Evolutionary conservation across 1,140 invertebrate species (phyloP), one percentile per base, ranked within the genome.

Genomic region (Zaprionus tsacasi): DNA sequence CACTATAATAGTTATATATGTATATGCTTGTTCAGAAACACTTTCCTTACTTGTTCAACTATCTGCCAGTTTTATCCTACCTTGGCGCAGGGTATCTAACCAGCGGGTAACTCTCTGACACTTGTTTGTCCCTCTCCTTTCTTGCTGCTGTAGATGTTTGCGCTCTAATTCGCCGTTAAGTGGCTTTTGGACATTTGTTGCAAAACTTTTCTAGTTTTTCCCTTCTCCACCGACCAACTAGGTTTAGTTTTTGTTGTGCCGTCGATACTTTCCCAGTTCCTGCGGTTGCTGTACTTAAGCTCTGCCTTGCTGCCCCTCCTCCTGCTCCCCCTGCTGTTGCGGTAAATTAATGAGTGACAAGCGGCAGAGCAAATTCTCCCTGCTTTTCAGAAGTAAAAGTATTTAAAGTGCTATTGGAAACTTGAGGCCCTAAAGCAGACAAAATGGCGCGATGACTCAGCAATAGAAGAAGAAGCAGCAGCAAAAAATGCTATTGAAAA

Each of bases 161-260:
- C 67, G 82, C 82, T 82, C 82, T 87, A 87, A 87, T 87, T 88
- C 83, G 82, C 83, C 72, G 83, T 87, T 87, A 87, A 87, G 82
- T 87, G 82, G 82, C 82, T 87, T 87, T 87, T 82, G 83, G 82
- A 88, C 83, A 88, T 87, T 87, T 87, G 82, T 75, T 82, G 82
- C 70, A 59, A 88, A 87, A 87, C 43, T 87, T 87, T 87, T 68
- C 52, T 45, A 27, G 21, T 13, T 38, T 15, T 36, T 54, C 3
- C 0, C 15, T 17, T 13, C 33, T 8, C 12, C 72, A 48, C 8
- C 61, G 36, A 65, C 38, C 17, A 33, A 52, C 35, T 58, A 36
- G 40, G n/a, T 69, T 35, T 33, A 64, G 36, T 56, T 81, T 17
- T 68, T 27, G 21, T 63, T 58, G 38, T 48, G 33, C 38, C 61